Base-by-base conservation (phyloP, 2,888 invertebrate genomes). In the Ennomos quercinarius region DNA sequence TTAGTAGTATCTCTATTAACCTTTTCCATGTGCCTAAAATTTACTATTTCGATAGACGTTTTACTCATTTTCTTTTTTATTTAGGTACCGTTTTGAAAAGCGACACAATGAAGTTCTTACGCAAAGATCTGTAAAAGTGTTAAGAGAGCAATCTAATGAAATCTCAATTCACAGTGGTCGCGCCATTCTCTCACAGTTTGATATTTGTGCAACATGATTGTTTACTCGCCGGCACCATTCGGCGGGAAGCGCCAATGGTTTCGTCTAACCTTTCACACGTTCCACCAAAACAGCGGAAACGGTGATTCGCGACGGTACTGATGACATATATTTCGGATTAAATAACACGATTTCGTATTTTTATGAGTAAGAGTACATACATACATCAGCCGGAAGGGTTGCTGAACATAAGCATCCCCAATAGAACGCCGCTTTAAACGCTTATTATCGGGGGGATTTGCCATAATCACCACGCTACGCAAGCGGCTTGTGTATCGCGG, bases 191-290 rank as follows among this genome's bases (percentile, higher is more conserved):
- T 51, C 63, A 54, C 68, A 59, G 63, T 40, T 43, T 68, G 66
- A n/a, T n/a, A n/a, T 73, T 64, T 59, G 53, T 65, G 63, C 61
- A 61, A 61, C 57, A 54, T 50, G 56, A 66, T 64, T 66, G 63
- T 61, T 60, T 59, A 37, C 40, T 57, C 57, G 55, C 42, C 9
- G 27, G 49, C 57, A 58, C 55, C 65, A 66, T 68, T 67, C 65
- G 43, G 60, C 63, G 63, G 54, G 57, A 66, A 62, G 61, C 61
- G 60, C 64, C 60, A 62, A 58, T 50, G 58, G 57, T 66, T 64
- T 70, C 57, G 65, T 60, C 53, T 52, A 73, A 76, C 75, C 77
- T 80, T 80, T 84, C 81, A 67, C 84, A 80, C 74, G 80, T 63
- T 73, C 72, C 61, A 72, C 64, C 67, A 67, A 74, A 68, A 68